Conservation (phyloP, 2,888 invertebrate species). For the Clunio marinus region DNA sequence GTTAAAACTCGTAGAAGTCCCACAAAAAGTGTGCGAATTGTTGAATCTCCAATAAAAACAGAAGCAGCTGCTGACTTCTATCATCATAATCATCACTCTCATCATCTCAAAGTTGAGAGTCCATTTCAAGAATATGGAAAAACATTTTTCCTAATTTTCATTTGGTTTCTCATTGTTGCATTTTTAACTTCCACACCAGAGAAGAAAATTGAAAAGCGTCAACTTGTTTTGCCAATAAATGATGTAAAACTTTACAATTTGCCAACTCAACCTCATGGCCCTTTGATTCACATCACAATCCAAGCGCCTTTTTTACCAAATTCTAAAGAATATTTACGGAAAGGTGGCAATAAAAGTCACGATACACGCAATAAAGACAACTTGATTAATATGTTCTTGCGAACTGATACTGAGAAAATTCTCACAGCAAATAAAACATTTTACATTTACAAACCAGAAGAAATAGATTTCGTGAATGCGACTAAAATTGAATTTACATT, state of each 20-base stretch:
- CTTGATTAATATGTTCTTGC: constrained; percentile 33
- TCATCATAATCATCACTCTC: neutral
- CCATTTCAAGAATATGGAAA: constrained; percentile 30
- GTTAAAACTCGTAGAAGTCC: too few relatives aligned
- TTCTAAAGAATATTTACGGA: constrained; percentile 6
- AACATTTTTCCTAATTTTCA: constrained; percentile 27
- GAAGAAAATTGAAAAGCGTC: constrained; percentile 48
- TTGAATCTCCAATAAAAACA: neutral
- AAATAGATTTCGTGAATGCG: constrained; percentile 58
- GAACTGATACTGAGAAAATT: constrained; percentile 13
- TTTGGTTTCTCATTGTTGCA: constrained; percentile 34
- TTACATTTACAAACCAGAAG: constrained; percentile 47
- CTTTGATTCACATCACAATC: constrained; percentile 52
- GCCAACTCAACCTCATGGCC: constrained; percentile 44
- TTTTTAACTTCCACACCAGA: constrained; percentile 47
- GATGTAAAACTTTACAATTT: constrained; percentile 45
- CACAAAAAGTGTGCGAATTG: neutral
- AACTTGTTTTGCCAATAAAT: constrained; percentile 46
- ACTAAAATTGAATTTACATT: constrained; percentile 52
- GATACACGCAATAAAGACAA: constrained; percentile 3
- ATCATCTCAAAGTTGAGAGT: constrained; percentile 4
- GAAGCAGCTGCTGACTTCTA: neutral
- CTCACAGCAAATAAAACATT: constrained; percentile 30
- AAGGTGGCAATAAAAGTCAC: neutral
- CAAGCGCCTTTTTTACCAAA: constrained; percentile 56